phyloP scores from a whole-genome alignment of 2,113 vertebrate species.

The Lasiurus cinereus region DNA sequence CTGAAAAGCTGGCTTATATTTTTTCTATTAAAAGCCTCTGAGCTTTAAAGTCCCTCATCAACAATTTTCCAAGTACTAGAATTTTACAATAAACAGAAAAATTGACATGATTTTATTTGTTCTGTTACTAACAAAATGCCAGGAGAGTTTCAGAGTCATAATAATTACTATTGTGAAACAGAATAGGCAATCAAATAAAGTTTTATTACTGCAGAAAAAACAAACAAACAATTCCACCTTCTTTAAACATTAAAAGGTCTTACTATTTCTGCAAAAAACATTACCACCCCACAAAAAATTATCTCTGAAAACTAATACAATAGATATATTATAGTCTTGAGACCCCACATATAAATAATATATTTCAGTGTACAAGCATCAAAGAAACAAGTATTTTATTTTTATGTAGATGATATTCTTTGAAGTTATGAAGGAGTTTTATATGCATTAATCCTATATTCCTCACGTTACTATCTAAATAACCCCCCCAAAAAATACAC shows the following conservation, averaged over 20 bases:
- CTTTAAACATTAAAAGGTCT: neutral
- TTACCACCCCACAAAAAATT: neutral
- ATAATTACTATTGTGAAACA: conserved; percentile 63
- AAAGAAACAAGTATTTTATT: neutral
- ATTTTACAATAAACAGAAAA: conserved; percentile 50
- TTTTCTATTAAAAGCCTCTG: neutral
- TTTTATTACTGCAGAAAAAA: conserved; percentile 34
- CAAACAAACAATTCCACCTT: neutral
- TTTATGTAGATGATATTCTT: neutral
- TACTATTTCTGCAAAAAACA: neutral
- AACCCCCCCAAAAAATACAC: neutral
- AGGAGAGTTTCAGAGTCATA: conserved; percentile 52
- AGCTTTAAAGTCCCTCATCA: conserved; percentile 24
- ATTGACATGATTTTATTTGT: conserved; percentile 24
- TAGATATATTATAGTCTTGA: neutral
- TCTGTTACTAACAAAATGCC: conserved; percentile 56
- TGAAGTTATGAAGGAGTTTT: neutral
- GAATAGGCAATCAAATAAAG: conserved; percentile 48
- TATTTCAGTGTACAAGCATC: neutral
- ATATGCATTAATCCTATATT: neutral
- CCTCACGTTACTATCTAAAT: neutral
- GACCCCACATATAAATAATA: neutral
- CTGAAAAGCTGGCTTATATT: neutral
- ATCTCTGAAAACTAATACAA: neutral
- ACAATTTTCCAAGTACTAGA: conserved; percentile 25